phyloP scores from a whole-genome alignment of 2,797 vertebrate species.

The Pelochelys cantorii region DNA sequence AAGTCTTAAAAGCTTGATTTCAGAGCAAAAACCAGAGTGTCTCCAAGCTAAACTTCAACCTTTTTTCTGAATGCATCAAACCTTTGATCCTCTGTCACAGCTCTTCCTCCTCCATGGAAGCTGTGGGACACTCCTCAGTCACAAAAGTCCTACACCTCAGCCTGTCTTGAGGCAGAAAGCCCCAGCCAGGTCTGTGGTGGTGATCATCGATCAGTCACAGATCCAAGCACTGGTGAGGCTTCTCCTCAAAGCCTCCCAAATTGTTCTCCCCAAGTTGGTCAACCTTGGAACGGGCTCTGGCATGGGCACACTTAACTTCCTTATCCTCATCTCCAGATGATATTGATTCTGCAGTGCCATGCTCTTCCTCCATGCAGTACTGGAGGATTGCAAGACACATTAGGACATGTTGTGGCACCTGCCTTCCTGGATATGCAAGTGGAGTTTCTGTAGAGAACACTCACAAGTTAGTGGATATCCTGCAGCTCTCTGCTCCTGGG shows the following conservation, averaged over 20 bases:
- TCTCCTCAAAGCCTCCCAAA: neutral
- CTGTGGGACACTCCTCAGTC: neutral
- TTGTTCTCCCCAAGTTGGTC: neutral
- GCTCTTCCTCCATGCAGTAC: neutral
- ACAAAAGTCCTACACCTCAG: neutral
- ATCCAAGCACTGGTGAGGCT: neutral
- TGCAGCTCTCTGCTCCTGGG: too few species aligned
- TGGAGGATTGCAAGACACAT: neutral
- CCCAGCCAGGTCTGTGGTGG: neutral
- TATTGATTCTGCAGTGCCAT: neutral
- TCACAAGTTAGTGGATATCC: neutral
- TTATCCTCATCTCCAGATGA: neutral
- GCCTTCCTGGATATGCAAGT: neutral
- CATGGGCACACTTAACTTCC: neutral
- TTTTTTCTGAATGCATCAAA: neutral
- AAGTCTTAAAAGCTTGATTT: neutral
- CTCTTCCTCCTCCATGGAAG: neutral
- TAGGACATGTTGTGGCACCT: neutral
- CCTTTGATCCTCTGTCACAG: neutral
- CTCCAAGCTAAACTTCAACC: neutral
- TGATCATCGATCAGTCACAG: neutral
- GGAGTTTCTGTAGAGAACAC: neutral
- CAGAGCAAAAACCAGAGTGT: neutral
- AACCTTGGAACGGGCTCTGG: too few species aligned
- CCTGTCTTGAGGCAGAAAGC: neutral